These are phyloP conservation scores for Rosalia funebris DNA, from an alignment of 2,888 invertebrate species.

Conservation along the genomic window DNA sequence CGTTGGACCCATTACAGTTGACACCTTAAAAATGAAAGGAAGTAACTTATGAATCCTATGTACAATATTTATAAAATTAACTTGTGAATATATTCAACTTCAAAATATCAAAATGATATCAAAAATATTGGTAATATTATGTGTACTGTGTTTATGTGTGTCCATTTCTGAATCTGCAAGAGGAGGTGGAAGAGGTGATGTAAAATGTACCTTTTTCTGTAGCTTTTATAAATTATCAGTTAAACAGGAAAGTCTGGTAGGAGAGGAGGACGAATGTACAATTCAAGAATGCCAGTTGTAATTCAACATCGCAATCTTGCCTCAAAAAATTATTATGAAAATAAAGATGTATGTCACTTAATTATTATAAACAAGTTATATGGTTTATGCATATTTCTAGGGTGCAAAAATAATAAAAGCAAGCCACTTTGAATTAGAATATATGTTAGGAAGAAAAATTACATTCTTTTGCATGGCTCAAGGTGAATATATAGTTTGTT, in stretches of 20 bases:
- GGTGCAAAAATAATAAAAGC: constrained; percentile 77
- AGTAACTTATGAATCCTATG: constrained; percentile 9
- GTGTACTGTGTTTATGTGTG: constrained; percentile 29
- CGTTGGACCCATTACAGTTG: constrained; percentile 39
- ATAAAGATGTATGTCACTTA: constrained; percentile 70
- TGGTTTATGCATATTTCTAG: constrained; percentile 59
- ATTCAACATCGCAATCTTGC: constrained; percentile 70
- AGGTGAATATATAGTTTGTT: constrained; percentile 61
- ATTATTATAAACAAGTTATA: constrained; percentile 3
- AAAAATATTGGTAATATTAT: constrained; percentile 38
- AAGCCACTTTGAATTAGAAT: constrained; percentile 78
- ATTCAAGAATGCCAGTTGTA: constrained; percentile 67
- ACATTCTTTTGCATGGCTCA: constrained; percentile 80
- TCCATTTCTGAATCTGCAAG: constrained; percentile 38
- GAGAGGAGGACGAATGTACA: constrained; percentile 64
- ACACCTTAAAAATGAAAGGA: constrained; percentile 35
- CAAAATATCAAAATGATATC: constrained; percentile 33
- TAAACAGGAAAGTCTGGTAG: constrained; percentile 53
- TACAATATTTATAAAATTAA: constrained; percentile 6
- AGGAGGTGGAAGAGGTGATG: constrained; percentile 47
- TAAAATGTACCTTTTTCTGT: neutral
- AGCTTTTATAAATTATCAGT: constrained; percentile 10
- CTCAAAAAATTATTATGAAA: constrained; percentile 71
- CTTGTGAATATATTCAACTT: no score
- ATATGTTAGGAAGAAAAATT: constrained; percentile 79